These are phyloP conservation scores for Zygogramma bicolorata DNA, from an alignment of 2,888 invertebrate genomes.

Conservation along the genomic window DNA sequence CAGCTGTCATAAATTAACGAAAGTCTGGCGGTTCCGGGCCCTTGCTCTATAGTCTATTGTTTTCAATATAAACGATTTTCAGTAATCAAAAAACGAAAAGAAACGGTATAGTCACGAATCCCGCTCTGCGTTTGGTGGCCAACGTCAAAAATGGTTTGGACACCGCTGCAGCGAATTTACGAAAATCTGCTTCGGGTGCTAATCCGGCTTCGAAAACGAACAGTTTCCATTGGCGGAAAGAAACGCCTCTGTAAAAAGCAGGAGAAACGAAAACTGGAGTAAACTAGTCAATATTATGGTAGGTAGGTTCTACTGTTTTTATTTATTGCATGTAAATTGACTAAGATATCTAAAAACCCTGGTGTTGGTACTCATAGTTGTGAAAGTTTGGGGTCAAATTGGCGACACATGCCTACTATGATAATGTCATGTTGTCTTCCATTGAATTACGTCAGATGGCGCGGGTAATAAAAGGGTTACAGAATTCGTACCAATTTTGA, in stretches of 20 bases:
- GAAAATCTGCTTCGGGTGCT: constrained; percentile 73
- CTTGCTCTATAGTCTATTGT: no score
- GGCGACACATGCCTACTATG: no score
- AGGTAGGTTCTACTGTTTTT: constrained; percentile 28
- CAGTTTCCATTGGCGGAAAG: constrained; percentile 88
- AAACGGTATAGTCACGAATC: constrained; percentile 88
- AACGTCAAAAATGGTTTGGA: constrained; percentile 81
- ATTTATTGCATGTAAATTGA: no score
- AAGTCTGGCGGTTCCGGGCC: no score
- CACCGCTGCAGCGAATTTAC: constrained; percentile 73
- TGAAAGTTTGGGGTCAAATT: no score
- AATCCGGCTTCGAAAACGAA: constrained; percentile 76
- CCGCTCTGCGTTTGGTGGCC: constrained; percentile 85
- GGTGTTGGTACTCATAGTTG: no score
- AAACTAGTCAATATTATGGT: constrained; percentile 59
- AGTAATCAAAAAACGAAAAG: constrained; percentile 75
- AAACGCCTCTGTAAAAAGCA: constrained; percentile 76
- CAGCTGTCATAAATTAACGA: no score
- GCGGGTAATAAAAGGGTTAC: no score
- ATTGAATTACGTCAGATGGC: no score
- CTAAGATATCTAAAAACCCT: no score
- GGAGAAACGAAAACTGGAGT: constrained; percentile 36
- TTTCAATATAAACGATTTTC: background rate
- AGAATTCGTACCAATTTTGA: no score
- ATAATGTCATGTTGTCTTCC: no score